phyloP scores from a whole-genome alignment of 2,113 vertebrate genomes.

The Ageneiosus marmoratus region DNA sequence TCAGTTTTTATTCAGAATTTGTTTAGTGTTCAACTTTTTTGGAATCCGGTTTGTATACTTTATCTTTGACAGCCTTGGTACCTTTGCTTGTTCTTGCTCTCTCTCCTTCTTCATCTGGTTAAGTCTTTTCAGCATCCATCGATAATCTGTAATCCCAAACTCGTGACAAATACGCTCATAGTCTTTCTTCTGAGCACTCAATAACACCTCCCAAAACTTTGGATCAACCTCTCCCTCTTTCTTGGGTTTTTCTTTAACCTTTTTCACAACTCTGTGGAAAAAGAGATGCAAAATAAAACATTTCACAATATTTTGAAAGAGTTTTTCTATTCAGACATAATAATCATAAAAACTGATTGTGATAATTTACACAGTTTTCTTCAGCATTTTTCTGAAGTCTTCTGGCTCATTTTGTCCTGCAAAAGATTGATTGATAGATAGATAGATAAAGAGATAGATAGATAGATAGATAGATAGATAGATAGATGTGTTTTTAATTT shows the following conservation, averaged over 20 bases:
- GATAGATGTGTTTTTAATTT: too few relatives aligned
- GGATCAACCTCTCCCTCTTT: constrained; percentile 74
- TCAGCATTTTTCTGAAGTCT: constrained; percentile 73
- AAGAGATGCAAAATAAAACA: neutral
- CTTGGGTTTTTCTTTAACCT: constrained; percentile 54
- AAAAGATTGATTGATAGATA: neutral
- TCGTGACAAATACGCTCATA: constrained; percentile 86
- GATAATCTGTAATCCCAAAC: constrained; percentile 84
- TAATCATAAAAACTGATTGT: neutral
- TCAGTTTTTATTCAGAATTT: too few relatives aligned
- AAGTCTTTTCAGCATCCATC: constrained; percentile 85
- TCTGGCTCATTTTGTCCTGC: too few relatives aligned
- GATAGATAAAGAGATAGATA: neutral
- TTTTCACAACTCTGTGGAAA: constrained; percentile 57
- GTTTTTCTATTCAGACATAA: neutral
- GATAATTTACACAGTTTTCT: constrained; percentile 65
- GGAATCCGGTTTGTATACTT: too few relatives aligned
- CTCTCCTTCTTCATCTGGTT: constrained; percentile 77
- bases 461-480: too few relatives aligned
- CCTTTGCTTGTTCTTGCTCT: constrained; percentile 77
- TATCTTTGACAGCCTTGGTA: constrained; percentile 53
- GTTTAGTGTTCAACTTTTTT: too few relatives aligned
- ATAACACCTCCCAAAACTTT: constrained; percentile 81
- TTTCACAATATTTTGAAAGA: neutral
- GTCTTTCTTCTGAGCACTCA: constrained; percentile 79